Evolutionary conservation across 1,140 invertebrate genomes (phyloP), one percentile per base, ranked within the genome.

Genomic region (Gyrodactylus bullatarudis): DNA sequence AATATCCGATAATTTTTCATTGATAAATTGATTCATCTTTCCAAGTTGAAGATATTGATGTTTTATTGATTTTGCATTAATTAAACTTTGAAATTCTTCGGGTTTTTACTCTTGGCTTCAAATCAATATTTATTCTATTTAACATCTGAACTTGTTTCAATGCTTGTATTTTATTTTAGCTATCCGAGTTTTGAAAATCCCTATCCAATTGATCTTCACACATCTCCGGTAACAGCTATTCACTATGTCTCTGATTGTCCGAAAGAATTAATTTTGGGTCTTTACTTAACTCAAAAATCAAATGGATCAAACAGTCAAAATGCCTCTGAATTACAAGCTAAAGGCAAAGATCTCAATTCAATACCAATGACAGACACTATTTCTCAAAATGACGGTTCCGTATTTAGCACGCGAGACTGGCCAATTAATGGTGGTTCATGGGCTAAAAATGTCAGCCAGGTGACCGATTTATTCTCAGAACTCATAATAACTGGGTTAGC

Each of bases 171-270:
- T 22, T 74, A 27, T 26, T 74, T 27, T 74, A 84, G 84, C 1
- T 98, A 95, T 84, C 92, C 94, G 20, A 94, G 91, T 82, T 94
- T 95, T 83, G 91, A 97, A 82, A 95, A 95, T 84, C 95, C 93
- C 69, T 96, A 98, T 84, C 89, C 93, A 68, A 96, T 97, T 91
- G 92, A 98, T 82, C 85, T 98, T 76, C 93, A 97, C 82, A 92
- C 96, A 82, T 92, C 89, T 73, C 88, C 91, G 26, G 91, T 97
- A 74, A 95, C 92, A 70, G 91, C 87, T 82, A 92, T 91, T 81
- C 86, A 87, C 74, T 97, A 97, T 84, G 86, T 94, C 78, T 90
- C 91, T 54, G 91, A 98, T 83, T 97, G 92, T 82, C 92, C 92
- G 26, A 88, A 88, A 72, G 93, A 98, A 83, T 84, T 99, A 77